These are phyloP conservation scores for Equus quagga DNA, from an alignment of 2,113 vertebrate species.

Conservation along the genomic window DNA sequence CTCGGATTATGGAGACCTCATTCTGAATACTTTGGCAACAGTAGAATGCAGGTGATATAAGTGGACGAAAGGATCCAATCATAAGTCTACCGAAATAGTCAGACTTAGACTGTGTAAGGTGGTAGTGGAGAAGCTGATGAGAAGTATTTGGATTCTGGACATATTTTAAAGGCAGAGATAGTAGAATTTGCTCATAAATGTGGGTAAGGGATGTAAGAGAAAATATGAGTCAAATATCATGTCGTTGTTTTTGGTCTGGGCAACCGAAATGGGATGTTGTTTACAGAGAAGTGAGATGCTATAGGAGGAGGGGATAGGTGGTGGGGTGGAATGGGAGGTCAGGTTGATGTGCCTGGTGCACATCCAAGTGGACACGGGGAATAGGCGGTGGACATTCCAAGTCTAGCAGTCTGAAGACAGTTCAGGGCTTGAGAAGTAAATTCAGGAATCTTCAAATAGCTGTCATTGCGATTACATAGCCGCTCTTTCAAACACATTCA, in stretches of 20 bases:
- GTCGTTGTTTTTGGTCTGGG: background rate
- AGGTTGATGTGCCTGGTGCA: accelerated
- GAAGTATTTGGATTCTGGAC: background rate
- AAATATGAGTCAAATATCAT: background rate
- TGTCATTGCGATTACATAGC: background rate
- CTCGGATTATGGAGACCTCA: background rate
- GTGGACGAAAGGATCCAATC: background rate
- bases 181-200: background rate
- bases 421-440: background rate
- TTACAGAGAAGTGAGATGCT: background rate
- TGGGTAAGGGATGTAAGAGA: background rate
- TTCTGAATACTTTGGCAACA: background rate
- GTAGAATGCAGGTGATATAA: background rate
- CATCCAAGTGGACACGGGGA: no score
- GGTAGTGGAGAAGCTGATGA: background rate
- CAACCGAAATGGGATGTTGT: background rate
- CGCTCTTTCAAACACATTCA: background rate
- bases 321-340: background rate
- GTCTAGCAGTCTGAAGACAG: background rate
- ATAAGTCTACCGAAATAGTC: background rate
- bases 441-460: background rate
- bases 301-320: background rate
- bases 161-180: background rate
- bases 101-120: background rate
- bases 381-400: background rate